These are phyloP conservation scores for Aricia agestis DNA, from an alignment of 1,140 invertebrate genomes.

Conservation along the genomic window DNA sequence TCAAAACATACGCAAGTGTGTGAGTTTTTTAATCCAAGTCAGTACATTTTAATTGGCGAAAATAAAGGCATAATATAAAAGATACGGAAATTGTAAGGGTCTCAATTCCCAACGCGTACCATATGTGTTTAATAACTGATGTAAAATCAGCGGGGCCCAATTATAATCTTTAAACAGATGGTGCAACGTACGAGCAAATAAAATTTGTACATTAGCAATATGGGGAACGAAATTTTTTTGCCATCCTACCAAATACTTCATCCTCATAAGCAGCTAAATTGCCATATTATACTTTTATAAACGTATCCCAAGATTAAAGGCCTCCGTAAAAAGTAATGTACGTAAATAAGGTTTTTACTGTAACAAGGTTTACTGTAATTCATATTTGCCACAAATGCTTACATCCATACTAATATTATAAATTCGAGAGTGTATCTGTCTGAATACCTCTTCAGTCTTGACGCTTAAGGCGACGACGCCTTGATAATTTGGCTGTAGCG, in stretches of 20 bases:
- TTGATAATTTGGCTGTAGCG: too few species aligned
- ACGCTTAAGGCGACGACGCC: too few species aligned
- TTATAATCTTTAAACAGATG: constrained; percentile 49
- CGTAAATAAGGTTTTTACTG: background rate
- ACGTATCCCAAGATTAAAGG: constrained; percentile 40
- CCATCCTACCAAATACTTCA: constrained; percentile 64
- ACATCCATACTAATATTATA: background rate
- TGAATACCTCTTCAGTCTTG: too few species aligned
- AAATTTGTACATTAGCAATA: constrained; percentile 66
- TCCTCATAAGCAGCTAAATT: constrained; percentile 56
- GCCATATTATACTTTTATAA: constrained; percentile 56
- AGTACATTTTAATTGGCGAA: background rate
- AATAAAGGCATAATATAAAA: background rate
- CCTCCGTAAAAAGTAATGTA: constrained; percentile 41
- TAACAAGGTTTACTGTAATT: background rate
- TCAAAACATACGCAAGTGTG: too few species aligned
- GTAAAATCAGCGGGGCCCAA: constrained; percentile 61
- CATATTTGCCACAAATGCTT: background rate
- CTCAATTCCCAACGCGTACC: constrained; percentile 31
- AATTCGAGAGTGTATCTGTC: too few species aligned
- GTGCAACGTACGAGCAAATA: constrained; percentile 55
- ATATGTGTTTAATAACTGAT: constrained; percentile 71
- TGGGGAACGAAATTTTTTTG: constrained; percentile 51
- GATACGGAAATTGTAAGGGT: background rate
- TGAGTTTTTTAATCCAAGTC: too few species aligned